Evolutionary conservation across 1,140 invertebrate genomes (phyloP), one percentile per base, ranked within the genome.

Genomic region (Muscidifurax raptorellus): DNA sequence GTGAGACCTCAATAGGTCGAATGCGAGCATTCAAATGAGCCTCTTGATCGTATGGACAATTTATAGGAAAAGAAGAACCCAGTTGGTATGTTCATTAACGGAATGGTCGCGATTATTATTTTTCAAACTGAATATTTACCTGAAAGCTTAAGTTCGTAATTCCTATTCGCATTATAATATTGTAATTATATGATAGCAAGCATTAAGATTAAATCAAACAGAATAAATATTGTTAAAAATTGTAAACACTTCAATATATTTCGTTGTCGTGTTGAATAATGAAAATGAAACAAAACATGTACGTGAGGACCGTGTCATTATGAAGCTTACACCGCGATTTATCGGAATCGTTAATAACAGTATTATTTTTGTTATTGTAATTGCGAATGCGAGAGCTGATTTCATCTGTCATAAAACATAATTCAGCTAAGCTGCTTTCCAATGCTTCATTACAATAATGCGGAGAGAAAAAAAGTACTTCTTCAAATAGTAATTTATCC

Each of bases 331-430:
- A 4, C 47, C 13, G 52, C 36, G 74, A 75, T 75, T 75, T 75
- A 75, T 75, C 25, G 74, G 15, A 75, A 75, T 25, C 74, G 74
- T 75, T 75, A 75, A 75, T 75, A 75, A 75, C 74, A 25, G 74
- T 10, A 75, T 75, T 75, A 75, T 75, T 75, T 75, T 75, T 75
- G 36, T 40, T 27, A 27, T 27, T 75, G 40, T 4, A 27, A 5
- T 44, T 47, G 22, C 22, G 12, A 2, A 22, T 25, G n/a, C 74
- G 44, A 4, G 74, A 40, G 32, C 18, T 7, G 27, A 36, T 47
- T 74, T 74, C 22, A 75, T 47, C 32, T 47, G 74, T 75, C 74
- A 47, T 75, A 75, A 75, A 75, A 40, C 40, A 75, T 75, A 40
- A 75, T 75, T 75, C 74, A 75, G 7, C 7, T 47, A 75, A 75